A percentile compares a stretch with the other conserved stretches of the same genome.
phyloP scores from a whole-genome alignment of 2,113 vertebrate species.

The Mesocricetus auratus region DNA sequence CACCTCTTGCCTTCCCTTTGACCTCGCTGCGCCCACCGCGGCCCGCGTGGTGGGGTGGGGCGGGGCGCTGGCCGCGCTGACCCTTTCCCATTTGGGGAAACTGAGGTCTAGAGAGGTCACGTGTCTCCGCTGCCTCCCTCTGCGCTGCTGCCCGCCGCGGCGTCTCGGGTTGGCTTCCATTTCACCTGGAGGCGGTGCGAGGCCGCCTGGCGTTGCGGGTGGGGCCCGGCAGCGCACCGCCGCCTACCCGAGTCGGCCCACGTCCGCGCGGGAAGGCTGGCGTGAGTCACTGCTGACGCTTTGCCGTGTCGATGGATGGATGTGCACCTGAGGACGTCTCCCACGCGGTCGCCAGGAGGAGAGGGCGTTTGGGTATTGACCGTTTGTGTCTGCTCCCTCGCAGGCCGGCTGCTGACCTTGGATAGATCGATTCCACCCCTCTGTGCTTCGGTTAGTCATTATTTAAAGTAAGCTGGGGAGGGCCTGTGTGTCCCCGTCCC shows the following conservation, averaged over 20 bases:
- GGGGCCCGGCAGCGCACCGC: not conserved
- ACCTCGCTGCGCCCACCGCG: not conserved
- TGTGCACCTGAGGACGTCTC: not conserved
- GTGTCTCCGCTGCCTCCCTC: not conserved
- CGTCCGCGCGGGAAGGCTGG: not conserved
- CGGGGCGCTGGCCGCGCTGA: not conserved
- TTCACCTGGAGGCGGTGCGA: conserved; percentile 39
- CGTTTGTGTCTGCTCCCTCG: not conserved
- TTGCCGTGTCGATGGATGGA: not conserved
- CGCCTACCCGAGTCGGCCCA: not conserved
- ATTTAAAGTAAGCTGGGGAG: not conserved
- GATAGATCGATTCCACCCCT: not conserved
- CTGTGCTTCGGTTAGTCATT: not conserved
- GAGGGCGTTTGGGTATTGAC: not conserved
- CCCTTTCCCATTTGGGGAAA: not conserved
- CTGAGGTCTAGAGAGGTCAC: conserved; percentile 14
- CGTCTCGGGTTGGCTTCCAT: not conserved
- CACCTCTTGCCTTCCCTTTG: not conserved
- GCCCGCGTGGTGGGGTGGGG: not conserved
- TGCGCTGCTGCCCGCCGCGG: not conserved
- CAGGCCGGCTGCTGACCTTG: conserved; percentile 7
- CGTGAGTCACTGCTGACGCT: conserved; percentile 46
- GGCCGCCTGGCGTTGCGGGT: not conserved
- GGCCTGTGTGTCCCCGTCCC: no score
- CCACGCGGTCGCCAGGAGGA: not conserved